These are phyloP conservation scores for Chaetodon auriga DNA, from an alignment of 2,113 vertebrate species.

Conservation along the genomic window DNA sequence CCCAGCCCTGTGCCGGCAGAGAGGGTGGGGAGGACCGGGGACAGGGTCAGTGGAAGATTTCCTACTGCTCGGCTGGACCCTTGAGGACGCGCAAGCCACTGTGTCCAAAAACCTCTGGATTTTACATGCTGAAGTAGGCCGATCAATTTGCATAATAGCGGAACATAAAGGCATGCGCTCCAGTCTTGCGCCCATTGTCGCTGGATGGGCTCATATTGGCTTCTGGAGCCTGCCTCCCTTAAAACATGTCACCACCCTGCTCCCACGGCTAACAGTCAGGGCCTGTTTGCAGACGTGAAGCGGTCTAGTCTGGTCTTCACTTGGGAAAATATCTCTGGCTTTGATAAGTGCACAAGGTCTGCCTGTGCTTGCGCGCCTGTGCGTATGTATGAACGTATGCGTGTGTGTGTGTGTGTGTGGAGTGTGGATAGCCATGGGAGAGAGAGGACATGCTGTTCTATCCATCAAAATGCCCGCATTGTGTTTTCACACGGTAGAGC, in stretches of 20 bases:
- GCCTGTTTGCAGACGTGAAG: constrained; percentile 59
- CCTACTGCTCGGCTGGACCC: constrained; percentile 59
- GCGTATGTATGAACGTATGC: constrained; percentile 26
- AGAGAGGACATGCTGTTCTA: constrained; percentile 80
- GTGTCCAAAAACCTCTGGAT: constrained; percentile 45
- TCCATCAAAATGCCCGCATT: constrained; percentile 85
- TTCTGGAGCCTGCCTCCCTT: constrained; percentile 55
- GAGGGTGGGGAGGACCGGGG: constrained; percentile 75
- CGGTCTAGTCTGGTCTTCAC: constrained; percentile 53
- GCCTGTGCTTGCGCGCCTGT: constrained; percentile 50
- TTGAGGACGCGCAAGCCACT: constrained; percentile 46
- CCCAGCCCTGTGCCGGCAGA: constrained; percentile 76
- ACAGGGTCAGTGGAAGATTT: constrained; percentile 76
- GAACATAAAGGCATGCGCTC: constrained; percentile 67
- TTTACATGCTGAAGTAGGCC: constrained; percentile 58
- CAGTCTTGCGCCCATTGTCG: constrained; percentile 48
- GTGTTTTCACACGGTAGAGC: constrained; percentile 78
- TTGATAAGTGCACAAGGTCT: constrained; percentile 65
- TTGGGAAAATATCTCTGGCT: constrained; percentile 41
- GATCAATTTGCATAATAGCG: constrained; percentile 70
- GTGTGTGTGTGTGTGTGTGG: constrained; percentile 20
- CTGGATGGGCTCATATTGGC: constrained; percentile 55
- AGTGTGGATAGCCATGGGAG: constrained; percentile 63
- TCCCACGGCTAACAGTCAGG: constrained; percentile 64
- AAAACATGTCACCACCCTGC: constrained; percentile 77